Base-by-base conservation (phyloP, 2,888 invertebrate genomes). In the Metalampra italica region DNA sequence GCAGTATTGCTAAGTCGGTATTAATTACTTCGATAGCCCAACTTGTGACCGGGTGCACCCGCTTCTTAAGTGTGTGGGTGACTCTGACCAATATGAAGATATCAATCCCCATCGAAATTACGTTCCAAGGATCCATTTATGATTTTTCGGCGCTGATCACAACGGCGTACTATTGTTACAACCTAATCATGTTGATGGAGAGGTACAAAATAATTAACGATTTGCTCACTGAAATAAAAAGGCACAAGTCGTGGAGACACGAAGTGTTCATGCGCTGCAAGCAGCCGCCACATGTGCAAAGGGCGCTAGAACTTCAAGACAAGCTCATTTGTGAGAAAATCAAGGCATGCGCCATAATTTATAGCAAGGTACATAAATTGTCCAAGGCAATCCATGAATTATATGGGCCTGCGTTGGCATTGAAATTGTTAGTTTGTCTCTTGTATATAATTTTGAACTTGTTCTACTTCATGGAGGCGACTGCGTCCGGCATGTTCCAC, bases 381-480 rank as follows among this genome's bases (percentile, higher is more conserved):
- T 58, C 68, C 0, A 53, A 59, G 8, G 57, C 54, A n/a, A 57
- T 59, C 0, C 78, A 76, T 43, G 54, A 53, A 7, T 56, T 66
- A 39, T 84, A 68, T 48, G 82, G 84, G 1, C 49, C 72, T 2
- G 58, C 73, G 5, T 37, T 82, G 14, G 55, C 71, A 3, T 39
- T 73, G n/a, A 79, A 71, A 0, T 61, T 78, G 57, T 38, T 71
- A 0, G 38, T 71, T 9, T 69, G 64, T 39, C 53, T 78, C 0
- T 53, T 66, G 9, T 62, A 65, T 11, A 67, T 78, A 8, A 64
- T 78, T 22, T 50, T 84, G 39, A 75, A 82, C 48, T 60, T 78
- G 51, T 84, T 81, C 55, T 84, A 84, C 54, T 77, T 85, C 36
- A 81, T 85, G 83, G 85, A 84, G 53, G 85, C 82, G 4, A 82